Conservation (phyloP, 2,113 vertebrate genomes). For the Callaeas wilsoni region DNA sequence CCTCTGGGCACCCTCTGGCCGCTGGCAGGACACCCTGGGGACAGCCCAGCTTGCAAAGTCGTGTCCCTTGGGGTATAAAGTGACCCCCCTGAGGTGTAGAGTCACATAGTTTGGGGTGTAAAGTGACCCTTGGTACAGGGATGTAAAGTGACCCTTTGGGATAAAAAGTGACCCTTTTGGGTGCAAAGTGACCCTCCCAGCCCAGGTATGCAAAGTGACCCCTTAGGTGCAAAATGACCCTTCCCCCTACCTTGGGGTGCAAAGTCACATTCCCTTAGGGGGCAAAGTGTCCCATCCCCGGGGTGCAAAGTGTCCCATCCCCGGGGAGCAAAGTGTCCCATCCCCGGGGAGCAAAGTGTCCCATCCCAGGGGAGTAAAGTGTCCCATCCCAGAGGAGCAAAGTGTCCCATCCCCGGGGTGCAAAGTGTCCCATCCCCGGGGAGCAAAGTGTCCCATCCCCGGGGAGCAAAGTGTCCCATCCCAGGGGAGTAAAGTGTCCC, state of each 20-base stretch:
- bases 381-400: too few relatives aligned
- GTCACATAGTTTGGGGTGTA: neutral
- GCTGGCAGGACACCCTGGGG: accelerated
- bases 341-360: too few relatives aligned
- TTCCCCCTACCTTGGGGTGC: neutral
- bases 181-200: neutral
- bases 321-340: too few relatives aligned
- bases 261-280: neutral
- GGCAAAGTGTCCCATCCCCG: too few relatives aligned
- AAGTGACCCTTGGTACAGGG: neutral
- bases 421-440: neutral
- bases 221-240: neutral
- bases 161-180: neutral
- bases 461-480: neutral
- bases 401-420: neutral
- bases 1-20: neutral
- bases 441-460: neutral
- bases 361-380: neutral
- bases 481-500: neutral
- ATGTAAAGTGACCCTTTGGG: neutral
- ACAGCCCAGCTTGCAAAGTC: neutral
- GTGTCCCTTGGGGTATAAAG: neutral
- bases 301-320: neutral
- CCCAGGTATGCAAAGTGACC: neutral
- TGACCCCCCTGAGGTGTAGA: too few relatives aligned